Evolutionary conservation across 2,888 invertebrate genomes (phyloP).

Genomic region (Heliothis peltigera): DNA sequence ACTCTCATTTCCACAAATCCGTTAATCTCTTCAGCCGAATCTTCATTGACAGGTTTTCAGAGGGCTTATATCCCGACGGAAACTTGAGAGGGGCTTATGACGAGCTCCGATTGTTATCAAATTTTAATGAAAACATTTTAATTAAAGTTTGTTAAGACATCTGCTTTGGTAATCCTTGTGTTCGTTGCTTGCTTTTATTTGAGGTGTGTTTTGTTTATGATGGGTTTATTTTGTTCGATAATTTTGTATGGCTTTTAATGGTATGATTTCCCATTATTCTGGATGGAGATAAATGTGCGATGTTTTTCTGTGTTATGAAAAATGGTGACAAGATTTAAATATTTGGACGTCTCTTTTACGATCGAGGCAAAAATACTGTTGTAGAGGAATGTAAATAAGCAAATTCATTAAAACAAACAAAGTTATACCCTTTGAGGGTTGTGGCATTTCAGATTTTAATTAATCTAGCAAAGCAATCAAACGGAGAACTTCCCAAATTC

Average conservation of each 20-base stretch:
- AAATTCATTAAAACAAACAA: no score
- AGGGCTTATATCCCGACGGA: slow-evolving; percentile 50
- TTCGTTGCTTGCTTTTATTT: slow-evolving; percentile 8
- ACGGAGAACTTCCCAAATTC: background rate
- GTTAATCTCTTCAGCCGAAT: slow-evolving; percentile 47
- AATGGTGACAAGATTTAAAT: no score
- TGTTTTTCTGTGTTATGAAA: background rate
- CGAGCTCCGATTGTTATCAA: slow-evolving; percentile 33
- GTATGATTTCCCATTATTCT: background rate
- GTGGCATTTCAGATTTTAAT: background rate
- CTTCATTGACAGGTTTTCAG: slow-evolving; percentile 59
- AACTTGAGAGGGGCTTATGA: slow-evolving; percentile 38
- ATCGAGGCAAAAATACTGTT: no score
- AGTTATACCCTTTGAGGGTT: no score
- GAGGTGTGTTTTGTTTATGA: background rate
- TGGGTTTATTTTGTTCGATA: background rate
- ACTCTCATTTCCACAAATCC: slow-evolving; percentile 39
- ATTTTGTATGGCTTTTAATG: slow-evolving; percentile 2
- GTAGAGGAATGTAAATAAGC: no score
- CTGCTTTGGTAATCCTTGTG: slow-evolving; percentile 10
- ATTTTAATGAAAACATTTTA: slow-evolving; percentile 45
- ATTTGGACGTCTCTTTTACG: no score
- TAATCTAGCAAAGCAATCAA: background rate
- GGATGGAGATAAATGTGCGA: background rate
- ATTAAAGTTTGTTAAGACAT: slow-evolving; percentile 29